Evolutionary conservation across 37 sponge, comb jelly and placozoan genomes (phyloP).

Genomic region (Ianthella basta): DNA sequence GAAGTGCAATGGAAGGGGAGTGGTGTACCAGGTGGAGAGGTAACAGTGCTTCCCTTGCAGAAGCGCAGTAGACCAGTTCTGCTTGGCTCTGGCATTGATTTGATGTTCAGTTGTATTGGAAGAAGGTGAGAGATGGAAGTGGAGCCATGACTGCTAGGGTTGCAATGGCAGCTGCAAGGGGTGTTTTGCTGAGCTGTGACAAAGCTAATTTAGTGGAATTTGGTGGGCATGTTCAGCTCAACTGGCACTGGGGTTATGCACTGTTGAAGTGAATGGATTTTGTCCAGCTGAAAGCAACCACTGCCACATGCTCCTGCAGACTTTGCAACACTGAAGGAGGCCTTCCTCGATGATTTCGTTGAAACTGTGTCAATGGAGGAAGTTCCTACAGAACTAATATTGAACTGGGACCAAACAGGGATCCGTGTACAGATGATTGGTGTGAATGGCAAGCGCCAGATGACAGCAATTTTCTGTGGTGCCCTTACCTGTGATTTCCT

Average conservation of each 20-base stretch:
- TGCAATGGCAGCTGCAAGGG: slow-evolving; percentile 57
- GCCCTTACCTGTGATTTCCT: slow-evolving; percentile 30
- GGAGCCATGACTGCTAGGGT: slow-evolving; percentile 49
- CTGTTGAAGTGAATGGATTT: slow-evolving; percentile 47
- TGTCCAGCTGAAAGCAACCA: slow-evolving; percentile 49
- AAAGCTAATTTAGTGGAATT: slow-evolving; percentile 44
- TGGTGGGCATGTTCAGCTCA: slow-evolving; percentile 51
- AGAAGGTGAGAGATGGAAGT: slow-evolving; percentile 45
- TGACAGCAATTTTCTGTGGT: slow-evolving; percentile 39
- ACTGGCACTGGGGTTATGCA: slow-evolving; percentile 41
- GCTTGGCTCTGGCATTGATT: slow-evolving; percentile 8
- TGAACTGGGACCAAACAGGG: slow-evolving; percentile 47
- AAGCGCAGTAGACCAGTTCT: slow-evolving; percentile 44
- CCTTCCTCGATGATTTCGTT: slow-evolving; percentile 19
- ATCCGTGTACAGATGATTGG: slow-evolving; percentile 41
- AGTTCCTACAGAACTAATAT: slow-evolving; percentile 25
- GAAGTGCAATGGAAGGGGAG: slow-evolving; percentile 23
- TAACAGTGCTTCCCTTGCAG: neutral
- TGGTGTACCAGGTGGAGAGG: neutral
- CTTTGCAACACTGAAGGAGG: neutral
- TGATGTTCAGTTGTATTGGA: slow-evolving; percentile 12
- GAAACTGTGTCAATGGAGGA: slow-evolving; percentile 26
- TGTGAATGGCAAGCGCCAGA: slow-evolving; percentile 28
- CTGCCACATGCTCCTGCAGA: neutral
- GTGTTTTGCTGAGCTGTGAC: slow-evolving; percentile 25